phyloP scores from a whole-genome alignment of 2,113 vertebrate genomes.

The Zeus faber region DNA sequence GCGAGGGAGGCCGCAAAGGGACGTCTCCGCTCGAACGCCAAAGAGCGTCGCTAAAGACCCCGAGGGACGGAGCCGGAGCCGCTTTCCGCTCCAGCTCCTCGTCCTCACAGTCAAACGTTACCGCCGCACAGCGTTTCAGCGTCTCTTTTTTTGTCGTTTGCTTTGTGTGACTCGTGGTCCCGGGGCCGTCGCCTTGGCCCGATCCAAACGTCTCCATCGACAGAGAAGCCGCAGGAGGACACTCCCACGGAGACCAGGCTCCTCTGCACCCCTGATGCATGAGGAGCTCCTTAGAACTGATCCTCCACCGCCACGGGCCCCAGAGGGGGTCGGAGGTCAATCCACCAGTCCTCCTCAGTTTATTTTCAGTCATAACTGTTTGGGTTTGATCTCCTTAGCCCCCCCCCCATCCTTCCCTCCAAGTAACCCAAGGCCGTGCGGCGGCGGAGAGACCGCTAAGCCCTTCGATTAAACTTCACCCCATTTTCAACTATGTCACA shows the following conservation, averaged over 20 bases:
- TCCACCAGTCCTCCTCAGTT: conserved; percentile 51
- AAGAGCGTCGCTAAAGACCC: no score
- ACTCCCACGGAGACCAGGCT: conserved; percentile 18
- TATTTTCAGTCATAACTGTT: conserved; percentile 55
- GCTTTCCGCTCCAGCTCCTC: no score
- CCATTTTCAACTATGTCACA: conserved; percentile 38
- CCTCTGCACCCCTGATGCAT: conserved; percentile 8
- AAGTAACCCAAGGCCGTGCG: background rate
- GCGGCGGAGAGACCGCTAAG: conserved; percentile 22
- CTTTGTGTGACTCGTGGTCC: no score
- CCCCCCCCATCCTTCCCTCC: conserved; percentile 14
- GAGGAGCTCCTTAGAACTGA: conserved; percentile 48
- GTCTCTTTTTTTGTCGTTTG: no score
- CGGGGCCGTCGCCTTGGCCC: background rate
- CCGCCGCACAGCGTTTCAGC: no score
- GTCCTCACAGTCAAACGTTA: no score
- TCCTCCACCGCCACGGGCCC: conserved; percentile 41
- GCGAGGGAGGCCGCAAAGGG: no score
- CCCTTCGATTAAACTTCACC: conserved; percentile 9
- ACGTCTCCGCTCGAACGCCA: no score
- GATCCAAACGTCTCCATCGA: conserved; percentile 20
- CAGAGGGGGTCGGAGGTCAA: conserved; percentile 50
- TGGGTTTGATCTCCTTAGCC: conserved; percentile 35
- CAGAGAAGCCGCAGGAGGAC: conserved; percentile 20
- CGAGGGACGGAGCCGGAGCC: no score